Conservation (phyloP, 1,140 invertebrate genomes). For the Holcopasites calliopsidis region DNA sequence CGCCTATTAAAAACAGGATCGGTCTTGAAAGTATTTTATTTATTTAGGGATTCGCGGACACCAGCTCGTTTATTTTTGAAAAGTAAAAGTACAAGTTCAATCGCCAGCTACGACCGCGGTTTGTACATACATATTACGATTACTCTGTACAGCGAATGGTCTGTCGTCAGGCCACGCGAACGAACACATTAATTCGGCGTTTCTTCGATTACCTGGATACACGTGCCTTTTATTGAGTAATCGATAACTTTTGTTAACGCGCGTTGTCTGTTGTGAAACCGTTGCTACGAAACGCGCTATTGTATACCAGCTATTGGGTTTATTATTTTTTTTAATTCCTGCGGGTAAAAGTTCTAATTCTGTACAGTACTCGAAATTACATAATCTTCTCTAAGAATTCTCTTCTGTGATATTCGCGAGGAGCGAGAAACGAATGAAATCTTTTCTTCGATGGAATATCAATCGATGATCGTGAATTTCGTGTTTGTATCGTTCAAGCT, state of each 20-base stretch:
- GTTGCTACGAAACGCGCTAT: conserved; percentile 47
- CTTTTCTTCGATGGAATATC: not conserved
- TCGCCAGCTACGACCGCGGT: no score
- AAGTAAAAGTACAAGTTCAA: no score
- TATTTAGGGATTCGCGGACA: not conserved
- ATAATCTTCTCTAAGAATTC: no score
- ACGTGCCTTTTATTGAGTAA: conserved; percentile 26
- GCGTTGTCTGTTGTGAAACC: conserved; percentile 14
- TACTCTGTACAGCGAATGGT: not conserved
- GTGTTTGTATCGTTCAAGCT: not conserved
- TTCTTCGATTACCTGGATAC: conserved; percentile 25
- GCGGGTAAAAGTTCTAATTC: no score
- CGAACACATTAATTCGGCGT: conserved; percentile 10
- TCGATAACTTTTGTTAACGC: conserved; percentile 38
- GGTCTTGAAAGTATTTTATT: no score
- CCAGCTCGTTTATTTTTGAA: no score
- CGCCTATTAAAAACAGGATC: no score
- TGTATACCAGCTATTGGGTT: not conserved
- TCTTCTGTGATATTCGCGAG: no score
- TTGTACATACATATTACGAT: conserved; percentile 2
- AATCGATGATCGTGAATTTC: not conserved
- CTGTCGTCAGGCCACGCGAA: conserved; percentile 12
- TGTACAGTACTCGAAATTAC: no score
- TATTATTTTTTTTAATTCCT: no score
- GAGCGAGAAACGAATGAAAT: no score